phyloP scores from a whole-genome alignment of 2,888 invertebrate genomes.

The Orthosia gracilis region DNA sequence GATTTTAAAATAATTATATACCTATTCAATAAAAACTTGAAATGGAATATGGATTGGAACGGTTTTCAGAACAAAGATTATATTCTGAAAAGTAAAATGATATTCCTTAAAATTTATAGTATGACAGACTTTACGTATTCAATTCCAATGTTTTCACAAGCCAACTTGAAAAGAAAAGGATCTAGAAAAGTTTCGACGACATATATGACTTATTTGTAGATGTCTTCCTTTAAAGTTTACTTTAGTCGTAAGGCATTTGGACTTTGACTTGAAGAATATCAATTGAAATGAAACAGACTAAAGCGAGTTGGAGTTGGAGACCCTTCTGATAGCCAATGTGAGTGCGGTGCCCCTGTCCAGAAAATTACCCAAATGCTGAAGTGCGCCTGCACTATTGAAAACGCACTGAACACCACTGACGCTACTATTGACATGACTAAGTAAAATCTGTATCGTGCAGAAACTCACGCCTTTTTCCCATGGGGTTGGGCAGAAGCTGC shows the following conservation, averaged over 20 bases:
- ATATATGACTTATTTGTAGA: neutral
- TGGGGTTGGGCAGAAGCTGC: no score
- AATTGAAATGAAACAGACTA: neutral
- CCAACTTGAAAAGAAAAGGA: constrained; percentile 17
- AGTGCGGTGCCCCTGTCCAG: neutral
- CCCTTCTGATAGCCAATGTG: neutral
- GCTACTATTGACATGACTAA: no score
- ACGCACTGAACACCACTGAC: no score
- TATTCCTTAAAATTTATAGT: neutral
- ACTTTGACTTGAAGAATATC: constrained; percentile 3
- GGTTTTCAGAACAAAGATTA: neutral
- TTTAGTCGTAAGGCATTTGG: neutral
- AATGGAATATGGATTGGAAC: neutral
- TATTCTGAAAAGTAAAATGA: neutral
- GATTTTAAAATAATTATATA: neutral
- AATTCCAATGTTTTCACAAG: constrained; percentile 17
- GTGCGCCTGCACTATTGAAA: no score
- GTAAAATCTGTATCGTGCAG: no score
- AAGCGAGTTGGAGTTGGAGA: neutral
- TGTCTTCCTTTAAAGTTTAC: constrained; percentile 10
- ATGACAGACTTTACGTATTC: constrained; percentile 19
- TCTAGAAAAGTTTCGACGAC: constrained; percentile 16
- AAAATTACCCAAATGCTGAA: neutral
- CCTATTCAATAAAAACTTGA: no score
- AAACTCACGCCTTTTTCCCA: no score